These are phyloP conservation scores for Zaprionus bogoriensis DNA, from an alignment of 2,888 invertebrate species.

Conservation along the genomic window DNA sequence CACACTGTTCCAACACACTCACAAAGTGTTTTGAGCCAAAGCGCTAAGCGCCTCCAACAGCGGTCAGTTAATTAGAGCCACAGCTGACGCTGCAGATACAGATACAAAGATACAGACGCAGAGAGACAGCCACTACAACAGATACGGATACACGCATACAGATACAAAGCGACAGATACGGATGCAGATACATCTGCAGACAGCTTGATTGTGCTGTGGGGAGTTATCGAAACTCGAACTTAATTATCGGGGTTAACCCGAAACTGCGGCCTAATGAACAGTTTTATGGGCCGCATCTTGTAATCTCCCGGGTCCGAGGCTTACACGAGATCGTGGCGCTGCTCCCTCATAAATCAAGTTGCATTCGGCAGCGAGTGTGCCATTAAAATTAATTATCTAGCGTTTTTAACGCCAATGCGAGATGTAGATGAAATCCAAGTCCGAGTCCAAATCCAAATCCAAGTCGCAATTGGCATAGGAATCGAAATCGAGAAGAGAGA, in stretches of 20 bases:
- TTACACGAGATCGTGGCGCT: constrained; percentile 45
- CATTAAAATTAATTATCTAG: constrained; percentile 77
- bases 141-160: neutral
- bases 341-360: constrained; percentile 72
- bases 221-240: constrained; percentile 65
- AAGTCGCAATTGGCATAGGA: no score
- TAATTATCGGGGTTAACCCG: constrained; percentile 53
- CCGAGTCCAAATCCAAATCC: no score
- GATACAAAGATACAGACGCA: constrained; percentile 2
- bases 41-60: constrained; percentile 34
- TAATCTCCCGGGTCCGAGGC: constrained; percentile 55
- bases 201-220: constrained; percentile 22
- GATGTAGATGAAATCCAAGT: no score
- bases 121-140: constrained; percentile 4
- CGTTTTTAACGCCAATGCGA: constrained; percentile 54
- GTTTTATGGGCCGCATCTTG: constrained; percentile 66
- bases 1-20: neutral
- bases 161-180: constrained; percentile 7
- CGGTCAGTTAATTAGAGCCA: constrained; percentile 31
- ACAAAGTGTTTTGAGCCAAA: constrained; percentile 9
- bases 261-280: constrained; percentile 59
- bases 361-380: constrained; percentile 66
- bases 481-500: no score
- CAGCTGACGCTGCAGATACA: constrained; percentile 12
- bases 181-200: constrained; percentile 10